Evolutionary conservation across 2,113 vertebrate genomes (phyloP), one percentile per base, ranked within the genome.

Genomic region (Phylloscopus trochiloides): DNA sequence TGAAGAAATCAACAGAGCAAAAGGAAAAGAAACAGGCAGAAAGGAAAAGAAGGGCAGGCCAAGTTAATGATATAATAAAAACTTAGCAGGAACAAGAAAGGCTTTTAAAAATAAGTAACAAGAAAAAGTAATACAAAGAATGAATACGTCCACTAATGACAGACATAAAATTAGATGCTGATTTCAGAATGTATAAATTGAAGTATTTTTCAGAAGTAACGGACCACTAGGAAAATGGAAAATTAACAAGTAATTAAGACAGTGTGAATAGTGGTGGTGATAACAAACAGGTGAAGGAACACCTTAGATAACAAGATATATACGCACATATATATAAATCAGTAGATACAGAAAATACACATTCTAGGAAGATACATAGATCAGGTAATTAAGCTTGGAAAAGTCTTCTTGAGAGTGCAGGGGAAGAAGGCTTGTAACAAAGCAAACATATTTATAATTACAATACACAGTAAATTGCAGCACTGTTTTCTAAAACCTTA

Each of bases 201-300:
- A 86, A 90, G 7, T 67, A 34, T 17, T 80, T 94, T 92, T 92
- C 48, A 48, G 66, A 93, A 94, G 51, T 78, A 83, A 10, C 17
- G 5, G 42, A 62, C n/a, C 63, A 34, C 31, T 63, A 80, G 88
- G 52, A 92, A 55, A 51, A 87, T 26, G 18, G 57, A 87, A 87
- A 94, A 95, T 48, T 65, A 94, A 93, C 78, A 85, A 68, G 45
- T 66, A 93, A 90, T 78, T 84, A 96, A 57, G 29, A 78, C 4
- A 3, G 62, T 43, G 45, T 81, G 89, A 62, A 38, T 32, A 92
- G 51, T 12, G 31, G 15, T 81, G 63, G 74, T 79, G 78, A 62
- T 67, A 82, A 95, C 48, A 95, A 94, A 66, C 10, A 94, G 92
- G 45, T 85, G 38, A 65, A 95, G 24, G 62, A 96, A 85, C 75